Conservation (phyloP, 2,797 vertebrate genomes). For the Rhynchotus rufescens region DNA sequence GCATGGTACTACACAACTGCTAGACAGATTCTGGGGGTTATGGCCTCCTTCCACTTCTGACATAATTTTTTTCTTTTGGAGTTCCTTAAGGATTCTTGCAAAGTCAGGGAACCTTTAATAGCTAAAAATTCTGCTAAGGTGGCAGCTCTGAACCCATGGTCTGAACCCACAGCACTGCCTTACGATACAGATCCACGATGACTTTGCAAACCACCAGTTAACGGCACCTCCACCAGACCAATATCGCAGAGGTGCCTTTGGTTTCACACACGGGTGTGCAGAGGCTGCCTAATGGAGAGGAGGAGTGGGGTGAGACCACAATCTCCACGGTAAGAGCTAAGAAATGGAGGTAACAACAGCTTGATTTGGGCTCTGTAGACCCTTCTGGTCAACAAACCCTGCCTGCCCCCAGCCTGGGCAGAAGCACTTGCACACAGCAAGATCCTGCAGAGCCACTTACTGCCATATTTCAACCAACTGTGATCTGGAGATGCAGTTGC, state of each 20-base stretch:
- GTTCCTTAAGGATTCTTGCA: neutral
- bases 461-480: neutral
- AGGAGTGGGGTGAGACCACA: neutral
- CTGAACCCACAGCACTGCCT: neutral
- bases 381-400: neutral
- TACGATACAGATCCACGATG: neutral
- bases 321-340: neutral
- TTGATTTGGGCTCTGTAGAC: neutral
- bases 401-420: neutral
- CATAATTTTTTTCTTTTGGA: neutral
- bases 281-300: neutral
- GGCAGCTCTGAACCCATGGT: neutral
- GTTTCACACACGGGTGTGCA: neutral
- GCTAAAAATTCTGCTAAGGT: neutral
- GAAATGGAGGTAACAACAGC: accelerated
- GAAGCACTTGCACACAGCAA: neutral
- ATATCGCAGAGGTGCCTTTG: accelerated
- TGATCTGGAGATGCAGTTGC: neutral
- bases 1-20: neutral
- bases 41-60: neutral
- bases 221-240: neutral
- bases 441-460: neutral
- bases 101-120: neutral
- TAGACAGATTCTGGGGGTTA: neutral
- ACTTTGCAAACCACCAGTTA: neutral